Base-by-base conservation (phyloP, 1,140 invertebrate genomes). In the Zaprionus nigranus region DNA sequence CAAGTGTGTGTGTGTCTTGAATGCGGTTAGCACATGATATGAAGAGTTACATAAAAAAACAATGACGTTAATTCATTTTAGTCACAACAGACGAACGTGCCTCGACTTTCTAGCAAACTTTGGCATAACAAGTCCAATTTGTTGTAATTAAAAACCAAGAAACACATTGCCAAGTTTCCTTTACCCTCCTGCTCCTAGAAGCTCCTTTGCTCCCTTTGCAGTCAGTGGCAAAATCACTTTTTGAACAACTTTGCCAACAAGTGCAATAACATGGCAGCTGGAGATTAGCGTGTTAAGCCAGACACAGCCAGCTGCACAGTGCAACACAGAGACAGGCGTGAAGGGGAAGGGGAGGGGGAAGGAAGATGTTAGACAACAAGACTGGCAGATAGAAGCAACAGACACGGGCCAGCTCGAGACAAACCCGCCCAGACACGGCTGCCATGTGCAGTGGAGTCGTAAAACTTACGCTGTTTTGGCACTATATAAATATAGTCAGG, bases 181-280 rank as follows among this genome's bases (percentile, higher is more conserved):
- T 61, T 13, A 56, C 64, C n/a, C 63, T 12, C 0, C 24, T 4
- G 1, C 63, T 12, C 0, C 24, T 4, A 0, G 26, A 0, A 15
- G 11, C 26, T 30, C 7, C 30, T 15, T 12, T 24, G 26, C 11
- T 56, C 53, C 9, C 15, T 28, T 2, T 34, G 46, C 59, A 70
- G 59, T 71, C 78, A 75, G 81, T 72, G 68, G 78, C 78, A 87
- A 90, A 87, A 87, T 87, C 84, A 87, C 84, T 87, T 87, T 87
- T 87, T 87, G 74, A 84, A 84, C 79, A 87, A 87, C 74, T 87
- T 87, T 88, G 74, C 84, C 84, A 87, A 87, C 84, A 90, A 87
- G 84, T 87, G 84, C 84, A 87, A 87, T 87, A 87, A 87, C 84
- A 87, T 90, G 85, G 84, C 84, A 87, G 85, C 84, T 84, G 81